These are phyloP conservation scores for Drosophila willistoni DNA, from an alignment of 1,140 invertebrate genomes.

Conservation along the genomic window DNA sequence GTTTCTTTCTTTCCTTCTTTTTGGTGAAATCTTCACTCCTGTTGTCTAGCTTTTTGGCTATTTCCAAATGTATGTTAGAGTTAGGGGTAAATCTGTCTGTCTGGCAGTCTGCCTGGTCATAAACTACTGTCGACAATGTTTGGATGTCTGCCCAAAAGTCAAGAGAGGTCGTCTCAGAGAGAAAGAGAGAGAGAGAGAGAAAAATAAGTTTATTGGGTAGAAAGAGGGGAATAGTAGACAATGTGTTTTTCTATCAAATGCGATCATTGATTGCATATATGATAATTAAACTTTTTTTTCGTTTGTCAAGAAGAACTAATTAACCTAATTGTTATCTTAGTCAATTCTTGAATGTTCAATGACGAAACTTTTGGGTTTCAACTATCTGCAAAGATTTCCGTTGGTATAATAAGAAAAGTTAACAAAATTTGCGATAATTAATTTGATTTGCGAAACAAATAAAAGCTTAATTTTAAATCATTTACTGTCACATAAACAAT, in stretches of 20 bases:
- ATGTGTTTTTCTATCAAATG: neutral
- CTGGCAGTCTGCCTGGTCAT: slow-evolving; percentile 31
- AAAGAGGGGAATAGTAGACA: neutral
- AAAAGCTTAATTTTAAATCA: no score
- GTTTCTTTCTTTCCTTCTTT: neutral
- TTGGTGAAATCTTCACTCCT: neutral
- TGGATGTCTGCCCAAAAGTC: slow-evolving; percentile 43
- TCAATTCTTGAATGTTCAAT: no score
- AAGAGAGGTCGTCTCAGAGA: slow-evolving; percentile 11
- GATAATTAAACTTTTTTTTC: neutral
- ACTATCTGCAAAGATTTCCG: no score
- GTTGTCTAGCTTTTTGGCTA: slow-evolving; percentile 5
- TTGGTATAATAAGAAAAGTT: no score
- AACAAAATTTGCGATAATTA: no score
- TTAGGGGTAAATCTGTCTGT: neutral
- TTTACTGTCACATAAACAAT: no score
- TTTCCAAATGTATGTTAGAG: neutral
- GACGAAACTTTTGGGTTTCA: no score
- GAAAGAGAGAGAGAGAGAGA: no score
- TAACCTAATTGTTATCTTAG: no score
- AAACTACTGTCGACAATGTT: slow-evolving; percentile 45
- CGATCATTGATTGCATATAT: neutral
- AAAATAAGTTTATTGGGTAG: neutral
- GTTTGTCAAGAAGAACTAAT: no score
- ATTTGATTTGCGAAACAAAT: no score